Conservation (phyloP, 2,888 invertebrate genomes). For the Imbricaverruca yamaguchii region DNA sequence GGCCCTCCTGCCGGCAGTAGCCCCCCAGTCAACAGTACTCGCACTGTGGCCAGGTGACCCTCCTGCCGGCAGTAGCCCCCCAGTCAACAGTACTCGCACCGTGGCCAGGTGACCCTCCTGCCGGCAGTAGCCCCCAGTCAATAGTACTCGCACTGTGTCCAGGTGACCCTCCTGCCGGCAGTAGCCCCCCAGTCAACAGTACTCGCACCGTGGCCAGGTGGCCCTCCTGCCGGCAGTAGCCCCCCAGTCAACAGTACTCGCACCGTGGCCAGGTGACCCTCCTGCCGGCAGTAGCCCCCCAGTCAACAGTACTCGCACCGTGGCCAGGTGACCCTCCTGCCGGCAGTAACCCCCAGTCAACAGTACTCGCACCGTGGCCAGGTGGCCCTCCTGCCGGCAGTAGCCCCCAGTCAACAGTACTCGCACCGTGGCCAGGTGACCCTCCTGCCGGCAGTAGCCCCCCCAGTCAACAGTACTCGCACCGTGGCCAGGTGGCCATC, state of each 20-base stretch:
- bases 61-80: constrained; percentile 47
- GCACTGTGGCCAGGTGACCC: constrained; percentile 63
- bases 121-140: constrained; percentile 47
- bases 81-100: constrained; percentile 59
- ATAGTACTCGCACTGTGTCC: constrained; percentile 59
- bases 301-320: constrained; percentile 61
- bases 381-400: constrained; percentile 58
- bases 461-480: constrained; percentile 56
- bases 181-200: constrained; percentile 50
- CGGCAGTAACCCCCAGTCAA: constrained; percentile 47
- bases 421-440: constrained; percentile 61
- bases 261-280: constrained; percentile 63
- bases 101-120: constrained; percentile 66
- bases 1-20: constrained; percentile 55
- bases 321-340: constrained; percentile 64
- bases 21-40: constrained; percentile 56
- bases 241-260: constrained; percentile 56
- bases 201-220: constrained; percentile 62
- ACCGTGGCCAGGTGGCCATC: constrained; percentile 66
- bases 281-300: constrained; percentile 45
- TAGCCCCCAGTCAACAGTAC: constrained; percentile 53
- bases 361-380: constrained; percentile 60
- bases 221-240: constrained; percentile 52
- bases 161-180: constrained; percentile 60
- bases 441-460: constrained; percentile 51